Percentiles rank a stretch among this genome's conserved stretches.
Conservation (phyloP, 2,888 invertebrate genomes). For the Dendrolimus pini region DNA sequence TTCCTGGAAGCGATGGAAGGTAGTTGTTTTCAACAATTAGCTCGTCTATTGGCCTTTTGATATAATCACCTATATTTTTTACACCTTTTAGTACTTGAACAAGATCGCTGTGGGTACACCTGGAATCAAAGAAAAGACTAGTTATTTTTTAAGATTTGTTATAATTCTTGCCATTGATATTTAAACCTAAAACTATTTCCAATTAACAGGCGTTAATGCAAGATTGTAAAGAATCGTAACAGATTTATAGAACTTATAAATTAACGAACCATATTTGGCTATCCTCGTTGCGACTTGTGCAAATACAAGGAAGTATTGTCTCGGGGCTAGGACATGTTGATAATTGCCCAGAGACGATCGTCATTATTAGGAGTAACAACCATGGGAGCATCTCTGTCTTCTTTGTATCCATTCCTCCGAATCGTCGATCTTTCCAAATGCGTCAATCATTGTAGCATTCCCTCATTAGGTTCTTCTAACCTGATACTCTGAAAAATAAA, state of each 20-base stretch:
- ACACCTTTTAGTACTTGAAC: constrained; percentile 85
- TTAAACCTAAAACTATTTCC: too few species aligned
- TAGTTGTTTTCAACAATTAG: constrained; percentile 92
- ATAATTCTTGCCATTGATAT: too few species aligned
- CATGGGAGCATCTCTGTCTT: constrained; percentile 44
- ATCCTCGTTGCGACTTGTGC: constrained; percentile 85
- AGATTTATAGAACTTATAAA: background rate
- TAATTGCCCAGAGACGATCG: constrained; percentile 29
- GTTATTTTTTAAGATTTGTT: background rate
- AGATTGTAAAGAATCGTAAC: too few species aligned
- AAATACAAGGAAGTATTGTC: constrained; percentile 87
- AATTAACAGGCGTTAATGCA: too few species aligned
- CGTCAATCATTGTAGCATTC: constrained; percentile 57
- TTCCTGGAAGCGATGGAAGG: constrained; percentile 89
- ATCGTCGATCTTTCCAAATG: constrained; percentile 26
- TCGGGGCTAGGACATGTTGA: constrained; percentile 84
- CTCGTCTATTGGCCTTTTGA: constrained; percentile 87
- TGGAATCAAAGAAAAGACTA: constrained; percentile 41
- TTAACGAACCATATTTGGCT: constrained; percentile 87
- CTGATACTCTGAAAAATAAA: background rate
- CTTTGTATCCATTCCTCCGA: constrained; percentile 59
- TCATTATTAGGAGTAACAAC: constrained; percentile 37
- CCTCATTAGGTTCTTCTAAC: background rate
- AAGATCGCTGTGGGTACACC: constrained; percentile 95
- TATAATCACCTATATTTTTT: constrained; percentile 80